Evolutionary conservation across 2,797 vertebrate genomes (phyloP), one percentile per base, ranked within the genome.

Genomic region (Stomatorhinus walkeri): DNA sequence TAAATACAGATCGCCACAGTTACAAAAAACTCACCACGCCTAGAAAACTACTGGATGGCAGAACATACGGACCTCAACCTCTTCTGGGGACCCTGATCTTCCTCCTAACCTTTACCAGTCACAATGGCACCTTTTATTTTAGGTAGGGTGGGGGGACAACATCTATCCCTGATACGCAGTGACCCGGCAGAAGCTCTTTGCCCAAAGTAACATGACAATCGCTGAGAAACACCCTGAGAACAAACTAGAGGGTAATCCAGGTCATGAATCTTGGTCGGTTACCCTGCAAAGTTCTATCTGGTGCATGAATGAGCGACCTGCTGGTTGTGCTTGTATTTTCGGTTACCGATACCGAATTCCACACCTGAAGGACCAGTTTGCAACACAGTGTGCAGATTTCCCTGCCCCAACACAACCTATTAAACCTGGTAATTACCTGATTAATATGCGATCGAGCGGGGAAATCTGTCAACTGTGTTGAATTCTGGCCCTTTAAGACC

Each of bases 61-160:
- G 94, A 92, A 92, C 92, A 95, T 92, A 96, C 91, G 72, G 93
- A 93, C 87, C 94, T 95, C 0, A 96, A 16, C 90, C 95, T 95
- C 92, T 95, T 96, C 91, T 94, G 87, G 12, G 92, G 91, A 9
- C 95, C 93, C 64, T 76, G 92, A 52, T 68, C 92, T 88, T 87
- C 91, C 1, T 51, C 89, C 22, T 92, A 93, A 91, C 94, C 93
- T 72, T 95, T 93, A 19, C 14, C 91, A 61, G 91, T 16, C 14
- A 88, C 89, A 48, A 90, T 43, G n/a, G 87, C 88, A 88, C 92
- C 94, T 93, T 12, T 43, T 68, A 32, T 89, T 36, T 87, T 86
- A 87, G 10, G 36, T 84, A 86, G 52, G 87, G 28, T 40, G 24
- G 64, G 32, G 28, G 14, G 64, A 5, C 2, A 28, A 10, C 28